Evolutionary conservation across 2,888 invertebrate genomes (phyloP), one percentile per base, ranked within the genome.

Genomic region (Caenorhabditis sp.): DNA sequence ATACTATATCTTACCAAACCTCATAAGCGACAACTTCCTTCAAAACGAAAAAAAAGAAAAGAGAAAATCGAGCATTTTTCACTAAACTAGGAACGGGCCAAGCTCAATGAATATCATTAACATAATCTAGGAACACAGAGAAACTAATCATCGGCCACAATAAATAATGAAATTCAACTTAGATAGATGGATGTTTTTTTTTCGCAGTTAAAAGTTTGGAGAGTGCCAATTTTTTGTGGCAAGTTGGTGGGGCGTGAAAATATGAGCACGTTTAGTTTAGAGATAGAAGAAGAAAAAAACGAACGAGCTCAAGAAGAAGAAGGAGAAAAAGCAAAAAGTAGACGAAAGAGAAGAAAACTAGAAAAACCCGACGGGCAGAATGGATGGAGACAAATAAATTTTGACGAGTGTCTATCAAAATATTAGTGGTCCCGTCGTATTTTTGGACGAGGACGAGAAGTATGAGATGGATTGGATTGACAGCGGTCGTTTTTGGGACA

Each of bases 401-500:
- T 71, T 71, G 71, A 71, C 66, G 61, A 67, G 66, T 67, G 71
- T 61, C 71, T 67, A 71, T 71, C 71, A 71, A 71, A 71, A 70
- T 66, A 70, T 70, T 70, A 70, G 70, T 66, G 66, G 66, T 55
- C 58, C 51, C 60, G 50, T 37, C 31, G n/a, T 49, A 31, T 68
- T 55, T 55, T 26, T 24, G 24, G 17, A 55, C 26, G 43, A 43
- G 43, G 43, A 43, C 43, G 24, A 8, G 24, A 4, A 26, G 17
- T 26, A 23, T 55, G 21, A 26, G 55, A 55, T 55, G 55, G 55
- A 55, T 55, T 55, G 55, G 55, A 55, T 55, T 55, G 55, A 55
- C 55, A 55, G 17, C 43, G 43, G 43, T 43, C 43, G 43, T 10
- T 21, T 26, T 26, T 55, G 55, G 27, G 17, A 12, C 17, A n/a